These are phyloP conservation scores for Acrocyrtus sp. DNA, from an alignment of 2,888 invertebrate genomes.

Conservation along the genomic window DNA sequence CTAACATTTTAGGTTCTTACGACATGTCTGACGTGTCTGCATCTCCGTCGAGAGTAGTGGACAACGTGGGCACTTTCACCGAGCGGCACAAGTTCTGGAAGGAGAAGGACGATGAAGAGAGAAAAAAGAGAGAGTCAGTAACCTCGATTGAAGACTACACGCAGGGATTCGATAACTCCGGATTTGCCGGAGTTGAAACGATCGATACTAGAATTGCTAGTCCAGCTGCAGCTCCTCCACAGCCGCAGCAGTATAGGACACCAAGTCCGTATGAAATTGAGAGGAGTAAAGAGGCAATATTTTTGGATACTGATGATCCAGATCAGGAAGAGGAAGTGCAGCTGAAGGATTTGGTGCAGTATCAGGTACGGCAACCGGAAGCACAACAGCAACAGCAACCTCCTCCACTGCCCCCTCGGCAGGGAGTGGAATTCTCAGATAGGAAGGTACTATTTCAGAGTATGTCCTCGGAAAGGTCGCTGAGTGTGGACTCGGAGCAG, in stretches of 20 bases:
- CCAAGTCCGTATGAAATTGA: constrained; percentile 63
- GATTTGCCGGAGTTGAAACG: constrained; percentile 66
- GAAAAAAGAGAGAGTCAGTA: constrained; percentile 59
- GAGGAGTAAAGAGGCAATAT: constrained; percentile 62
- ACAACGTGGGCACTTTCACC: constrained; percentile 60
- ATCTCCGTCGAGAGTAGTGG: constrained; percentile 62
- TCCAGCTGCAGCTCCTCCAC: background rate
- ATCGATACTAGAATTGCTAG: constrained; percentile 66
- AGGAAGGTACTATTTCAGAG: constrained; percentile 55
- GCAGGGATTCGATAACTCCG: constrained; percentile 67
- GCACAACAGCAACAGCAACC: constrained; percentile 64
- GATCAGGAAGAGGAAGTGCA: constrained; percentile 65
- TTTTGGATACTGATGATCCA: constrained; percentile 61
- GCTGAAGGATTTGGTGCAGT: constrained; percentile 56
- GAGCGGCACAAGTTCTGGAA: constrained; percentile 62
- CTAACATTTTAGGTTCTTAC: constrained; percentile 45
- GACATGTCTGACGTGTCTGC: constrained; percentile 57
- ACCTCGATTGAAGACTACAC: constrained; percentile 61
- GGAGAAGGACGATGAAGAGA: constrained; percentile 61
- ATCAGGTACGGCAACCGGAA: constrained; percentile 63
- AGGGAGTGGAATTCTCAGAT: constrained; percentile 45
- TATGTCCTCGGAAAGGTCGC: constrained; percentile 33
- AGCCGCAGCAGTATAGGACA: constrained; percentile 41
- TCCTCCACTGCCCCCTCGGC: constrained; percentile 1
- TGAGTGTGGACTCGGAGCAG: constrained; percentile 36